These are phyloP conservation scores for Odontamblyopus rebecca DNA, from an alignment of 2,797 vertebrate species.

Conservation along the genomic window DNA sequence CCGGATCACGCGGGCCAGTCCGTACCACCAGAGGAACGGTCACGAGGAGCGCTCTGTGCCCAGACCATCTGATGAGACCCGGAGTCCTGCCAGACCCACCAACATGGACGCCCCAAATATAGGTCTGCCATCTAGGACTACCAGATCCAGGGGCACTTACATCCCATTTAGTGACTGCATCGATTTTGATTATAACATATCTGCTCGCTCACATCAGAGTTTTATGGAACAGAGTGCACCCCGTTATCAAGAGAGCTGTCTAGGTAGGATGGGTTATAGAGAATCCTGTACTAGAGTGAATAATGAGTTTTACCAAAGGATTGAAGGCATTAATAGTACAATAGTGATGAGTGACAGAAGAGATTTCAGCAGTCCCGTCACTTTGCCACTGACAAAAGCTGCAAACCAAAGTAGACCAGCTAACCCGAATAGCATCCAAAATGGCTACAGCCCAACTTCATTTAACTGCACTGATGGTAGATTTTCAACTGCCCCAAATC, in stretches of 20 bases:
- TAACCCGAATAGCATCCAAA: conserved; percentile 80
- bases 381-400: conserved; percentile 66
- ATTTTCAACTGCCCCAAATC: conserved; percentile 71
- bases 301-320: conserved; percentile 67
- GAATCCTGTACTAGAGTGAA: conserved; percentile 72
- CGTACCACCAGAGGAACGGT: conserved; percentile 72
- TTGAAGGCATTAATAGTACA: conserved; percentile 71
- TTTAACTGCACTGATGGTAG: conserved; percentile 35
- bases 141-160: conserved; percentile 83
- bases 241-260: conserved; percentile 70
- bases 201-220: conserved; percentile 77
- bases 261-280: conserved; percentile 66
- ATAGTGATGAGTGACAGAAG: conserved; percentile 71
- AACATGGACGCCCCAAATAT: conserved; percentile 85
- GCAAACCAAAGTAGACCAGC: conserved; percentile 71
- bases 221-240: conserved; percentile 78
- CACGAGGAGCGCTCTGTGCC: conserved; percentile 58
- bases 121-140: conserved; percentile 90
- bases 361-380: conserved; percentile 67
- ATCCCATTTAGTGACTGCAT: conserved; percentile 87
- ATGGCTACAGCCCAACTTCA: conserved; percentile 69
- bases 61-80: conserved; percentile 69
- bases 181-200: conserved; percentile 83
- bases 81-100: conserved; percentile 73
- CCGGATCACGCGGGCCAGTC: conserved; percentile 69